Evolutionary conservation across 2,797 vertebrate species (phyloP).

Genomic region (Melanotaenia boesemani): DNA sequence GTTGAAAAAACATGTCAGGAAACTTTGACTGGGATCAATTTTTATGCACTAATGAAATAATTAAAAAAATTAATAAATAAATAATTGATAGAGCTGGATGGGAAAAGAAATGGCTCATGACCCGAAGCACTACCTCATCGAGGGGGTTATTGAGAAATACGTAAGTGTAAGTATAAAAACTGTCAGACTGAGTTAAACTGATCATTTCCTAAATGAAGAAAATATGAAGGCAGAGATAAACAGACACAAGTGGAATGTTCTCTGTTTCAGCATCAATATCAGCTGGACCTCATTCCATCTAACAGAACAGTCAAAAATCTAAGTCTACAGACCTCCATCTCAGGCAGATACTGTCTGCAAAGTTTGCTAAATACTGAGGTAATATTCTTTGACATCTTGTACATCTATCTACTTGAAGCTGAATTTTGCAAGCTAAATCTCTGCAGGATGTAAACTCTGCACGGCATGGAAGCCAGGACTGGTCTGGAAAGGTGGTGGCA

Average conservation of each 20-base stretch:
- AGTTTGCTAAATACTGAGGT: background rate
- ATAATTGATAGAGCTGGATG: conserved; percentile 1
- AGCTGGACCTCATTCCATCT: background rate
- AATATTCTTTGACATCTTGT: background rate
- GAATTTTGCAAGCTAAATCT: background rate
- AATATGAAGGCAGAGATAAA: background rate
- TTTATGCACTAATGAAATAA: conserved; percentile 4
- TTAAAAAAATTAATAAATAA: background rate
- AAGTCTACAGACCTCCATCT: background rate
- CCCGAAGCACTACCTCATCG: background rate
- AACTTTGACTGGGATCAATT: background rate
- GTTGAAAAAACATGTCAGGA: background rate
- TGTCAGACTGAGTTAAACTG: background rate
- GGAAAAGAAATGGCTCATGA: background rate
- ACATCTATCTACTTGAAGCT: too few species aligned
- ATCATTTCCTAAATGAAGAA: background rate
- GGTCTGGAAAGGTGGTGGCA: background rate
- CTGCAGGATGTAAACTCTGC: background rate
- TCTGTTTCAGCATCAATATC: background rate
- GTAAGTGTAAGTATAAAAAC: background rate
- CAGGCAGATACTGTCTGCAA: background rate
- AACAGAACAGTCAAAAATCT: background rate
- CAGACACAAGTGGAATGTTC: background rate
- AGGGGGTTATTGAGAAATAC: background rate
- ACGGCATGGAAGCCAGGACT: background rate